Percentiles rank a stretch among this genome's conserved stretches.
Evolutionary conservation across 2,888 invertebrate genomes (phyloP).

Genomic region (Cataglyphis cursor): DNA sequence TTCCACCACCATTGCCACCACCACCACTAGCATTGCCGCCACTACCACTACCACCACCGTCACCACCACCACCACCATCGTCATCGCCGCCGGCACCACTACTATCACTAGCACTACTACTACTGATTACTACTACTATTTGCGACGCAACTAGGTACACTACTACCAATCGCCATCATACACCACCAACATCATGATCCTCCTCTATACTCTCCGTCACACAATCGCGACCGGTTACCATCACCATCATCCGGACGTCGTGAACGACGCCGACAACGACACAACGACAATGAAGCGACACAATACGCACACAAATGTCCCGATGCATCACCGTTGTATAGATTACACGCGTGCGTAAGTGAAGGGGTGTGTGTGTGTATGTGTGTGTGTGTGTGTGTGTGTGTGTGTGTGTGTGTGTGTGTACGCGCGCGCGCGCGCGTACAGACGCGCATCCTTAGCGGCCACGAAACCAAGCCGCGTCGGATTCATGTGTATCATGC

Average conservation of each 20-base stretch:
- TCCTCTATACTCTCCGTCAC: conserved; percentile 61
- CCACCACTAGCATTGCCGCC: conserved; percentile 30
- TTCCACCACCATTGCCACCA: conserved; percentile 39
- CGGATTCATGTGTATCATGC: conserved; percentile 31
- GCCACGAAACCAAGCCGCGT: conserved; percentile 46
- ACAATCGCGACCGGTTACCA: conserved; percentile 58
- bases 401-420: not conserved
- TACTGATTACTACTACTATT: conserved; percentile 34
- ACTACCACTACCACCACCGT: not conserved
- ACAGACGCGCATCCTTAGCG: conserved; percentile 36
- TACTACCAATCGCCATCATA: conserved; percentile 50
- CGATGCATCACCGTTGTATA: conserved; percentile 59
- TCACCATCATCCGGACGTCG: conserved; percentile 55
- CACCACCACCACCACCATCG: conserved; percentile 24
- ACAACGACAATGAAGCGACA: conserved; percentile 39
- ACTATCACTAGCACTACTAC: conserved; percentile 53
- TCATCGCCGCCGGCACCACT: not conserved
- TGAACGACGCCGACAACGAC: conserved; percentile 55
- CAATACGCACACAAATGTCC: conserved; percentile 63
- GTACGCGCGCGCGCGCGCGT: not conserved
- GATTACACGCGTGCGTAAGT: conserved; percentile 25
- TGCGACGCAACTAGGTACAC: conserved; percentile 57
- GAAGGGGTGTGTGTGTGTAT: not conserved
- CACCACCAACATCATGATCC: conserved; percentile 62
- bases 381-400: not conserved